Evolutionary conservation across 2,888 invertebrate genomes (phyloP).

Genomic region (Aromia moschata): DNA sequence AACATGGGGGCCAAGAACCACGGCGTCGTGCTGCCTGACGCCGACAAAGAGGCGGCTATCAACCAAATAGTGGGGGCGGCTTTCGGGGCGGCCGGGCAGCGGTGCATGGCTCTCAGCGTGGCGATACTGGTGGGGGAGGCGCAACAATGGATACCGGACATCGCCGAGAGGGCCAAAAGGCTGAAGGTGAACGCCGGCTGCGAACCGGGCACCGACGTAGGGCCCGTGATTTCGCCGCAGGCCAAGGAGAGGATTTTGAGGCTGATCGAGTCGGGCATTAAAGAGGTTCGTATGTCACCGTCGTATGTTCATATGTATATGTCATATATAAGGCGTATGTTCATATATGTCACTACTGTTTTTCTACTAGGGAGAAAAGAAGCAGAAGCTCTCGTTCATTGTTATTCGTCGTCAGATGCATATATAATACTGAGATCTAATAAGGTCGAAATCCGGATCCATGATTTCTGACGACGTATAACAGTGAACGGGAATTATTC

Average conservation of each 20-base stretch:
- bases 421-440: no score
- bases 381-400: no score
- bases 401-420: no score
- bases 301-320: no score
- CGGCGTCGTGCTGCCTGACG: constrained; percentile 96
- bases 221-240: constrained; percentile 93
- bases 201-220: constrained; percentile 81
- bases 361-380: no score
- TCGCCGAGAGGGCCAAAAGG: constrained; percentile 82
- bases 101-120: constrained; percentile 98
- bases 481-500: no score
- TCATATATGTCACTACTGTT: no score
- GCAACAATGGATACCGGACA: constrained; percentile 92
- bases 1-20: constrained; percentile 99
- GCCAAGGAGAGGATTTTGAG: constrained; percentile 85
- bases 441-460: no score
- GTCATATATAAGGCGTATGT: no score
- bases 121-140: constrained; percentile 91
- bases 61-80: constrained; percentile 89
- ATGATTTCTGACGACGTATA: no score
- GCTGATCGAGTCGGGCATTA: constrained; percentile 80
- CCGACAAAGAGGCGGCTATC: constrained; percentile 94
- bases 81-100: constrained; percentile 98
- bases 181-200: constrained; percentile 90
- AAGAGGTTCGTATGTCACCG: constrained; percentile 63